These are phyloP conservation scores for Hesperia comma DNA, from an alignment of 2,888 invertebrate genomes.

Conservation along the genomic window DNA sequence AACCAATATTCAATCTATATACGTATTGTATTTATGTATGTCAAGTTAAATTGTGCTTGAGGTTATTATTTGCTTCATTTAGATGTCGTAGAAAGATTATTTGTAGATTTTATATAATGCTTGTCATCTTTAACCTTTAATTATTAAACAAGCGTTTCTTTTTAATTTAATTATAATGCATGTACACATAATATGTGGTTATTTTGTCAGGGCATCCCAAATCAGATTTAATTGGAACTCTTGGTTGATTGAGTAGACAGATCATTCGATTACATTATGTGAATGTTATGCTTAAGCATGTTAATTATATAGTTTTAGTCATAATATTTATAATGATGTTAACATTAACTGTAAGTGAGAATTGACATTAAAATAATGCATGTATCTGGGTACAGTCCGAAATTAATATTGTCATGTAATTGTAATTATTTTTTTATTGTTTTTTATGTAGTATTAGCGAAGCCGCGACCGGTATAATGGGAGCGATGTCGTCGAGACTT, in stretches of 20 bases:
- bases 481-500: conserved; percentile 83
- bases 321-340: too few species aligned
- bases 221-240: too few species aligned
- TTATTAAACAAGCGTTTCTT: not conserved
- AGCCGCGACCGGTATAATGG: conserved; percentile 83
- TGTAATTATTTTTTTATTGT: conserved; percentile 4
- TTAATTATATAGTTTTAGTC: too few species aligned
- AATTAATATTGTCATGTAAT: not conserved
- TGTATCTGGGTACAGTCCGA: not conserved
- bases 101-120: not conserved
- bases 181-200: too few species aligned
- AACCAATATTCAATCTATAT: too few species aligned
- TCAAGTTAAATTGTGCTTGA: not conserved
- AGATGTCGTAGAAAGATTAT: not conserved
- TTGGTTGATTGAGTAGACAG: too few species aligned
- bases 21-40: not conserved
- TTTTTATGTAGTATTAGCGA: conserved; percentile 74
- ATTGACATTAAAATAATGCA: not conserved
- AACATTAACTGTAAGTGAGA: not conserved
- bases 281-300: too few species aligned
- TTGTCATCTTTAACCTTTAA: not conserved
- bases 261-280: too few species aligned
- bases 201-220: too few species aligned
- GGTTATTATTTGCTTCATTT: not conserved
- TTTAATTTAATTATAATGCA: too few species aligned